phyloP scores from a whole-genome alignment of 2,888 invertebrate species.

The Cylindroiulus punctatus region DNA sequence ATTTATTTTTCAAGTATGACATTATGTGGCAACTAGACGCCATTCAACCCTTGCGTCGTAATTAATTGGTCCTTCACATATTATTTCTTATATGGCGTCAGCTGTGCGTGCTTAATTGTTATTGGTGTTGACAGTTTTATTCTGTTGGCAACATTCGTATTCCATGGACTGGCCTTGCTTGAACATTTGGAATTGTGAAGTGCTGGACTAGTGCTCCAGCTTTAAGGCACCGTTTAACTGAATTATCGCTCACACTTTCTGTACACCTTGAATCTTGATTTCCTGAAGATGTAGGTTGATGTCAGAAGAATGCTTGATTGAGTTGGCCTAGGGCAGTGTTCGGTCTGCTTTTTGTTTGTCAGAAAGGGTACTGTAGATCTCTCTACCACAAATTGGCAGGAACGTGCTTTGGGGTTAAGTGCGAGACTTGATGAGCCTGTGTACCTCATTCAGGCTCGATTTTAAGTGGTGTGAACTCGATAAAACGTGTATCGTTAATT shows the following conservation, averaged over 20 bases:
- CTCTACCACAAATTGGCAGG: background rate
- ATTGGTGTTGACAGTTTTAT: no score
- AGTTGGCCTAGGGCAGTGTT: background rate
- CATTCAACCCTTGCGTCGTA: no score
- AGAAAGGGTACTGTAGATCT: background rate
- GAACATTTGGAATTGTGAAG: background rate
- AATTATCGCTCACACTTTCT: background rate
- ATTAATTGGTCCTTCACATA: no score
- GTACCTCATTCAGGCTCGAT: background rate
- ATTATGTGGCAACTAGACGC: no score
- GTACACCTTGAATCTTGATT: background rate
- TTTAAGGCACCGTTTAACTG: background rate
- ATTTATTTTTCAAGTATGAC: no score
- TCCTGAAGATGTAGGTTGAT: background rate
- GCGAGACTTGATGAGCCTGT: background rate
- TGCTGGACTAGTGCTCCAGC: background rate
- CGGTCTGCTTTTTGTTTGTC: background rate
- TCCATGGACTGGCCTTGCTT: background rate
- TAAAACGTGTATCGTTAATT: background rate
- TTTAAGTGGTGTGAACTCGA: background rate
- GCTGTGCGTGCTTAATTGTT: no score
- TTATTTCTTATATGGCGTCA: no score
- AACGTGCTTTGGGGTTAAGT: background rate
- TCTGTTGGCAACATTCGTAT: no score
- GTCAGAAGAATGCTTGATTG: background rate